These are phyloP conservation scores for Ptilodon capucinus DNA, from an alignment of 2,888 invertebrate genomes.

Conservation along the genomic window DNA sequence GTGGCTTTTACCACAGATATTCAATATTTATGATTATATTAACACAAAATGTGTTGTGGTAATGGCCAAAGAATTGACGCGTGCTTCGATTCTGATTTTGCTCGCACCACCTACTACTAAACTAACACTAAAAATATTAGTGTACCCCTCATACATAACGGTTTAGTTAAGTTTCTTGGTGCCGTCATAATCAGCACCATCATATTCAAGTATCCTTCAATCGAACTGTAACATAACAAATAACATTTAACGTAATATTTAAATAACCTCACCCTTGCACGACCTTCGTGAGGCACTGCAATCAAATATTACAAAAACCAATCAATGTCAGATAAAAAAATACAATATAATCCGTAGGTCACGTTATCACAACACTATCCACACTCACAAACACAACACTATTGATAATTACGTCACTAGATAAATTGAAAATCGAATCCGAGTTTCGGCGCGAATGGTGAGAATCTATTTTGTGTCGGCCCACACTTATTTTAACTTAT, in stretches of 20 bases:
- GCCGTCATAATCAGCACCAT: no score
- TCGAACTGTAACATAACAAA: no score
- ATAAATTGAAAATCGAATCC: not conserved
- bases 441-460: not conserved
- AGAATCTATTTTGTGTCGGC: not conserved
- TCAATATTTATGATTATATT: no score
- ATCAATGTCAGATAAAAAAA: constrained; percentile 38
- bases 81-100: no score
- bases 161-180: no score
- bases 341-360: constrained; percentile 20
- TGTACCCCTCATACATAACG: no score
- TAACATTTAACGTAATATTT: not conserved
- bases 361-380: constrained; percentile 32
- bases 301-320: constrained; percentile 35
- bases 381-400: constrained; percentile 16
- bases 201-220: no score
- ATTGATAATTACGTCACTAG: constrained; percentile 10
- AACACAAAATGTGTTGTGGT: no score
- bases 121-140: no score
- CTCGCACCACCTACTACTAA: no score
- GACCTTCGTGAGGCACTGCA: constrained; percentile 59
- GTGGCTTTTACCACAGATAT: no score
- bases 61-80: no score
- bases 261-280: constrained; percentile 53
- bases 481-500: not conserved